A percentile compares a stretch with the other conserved stretches of the same genome.
These are phyloP conservation scores for Hydraecia micacea DNA, from an alignment of 2,888 invertebrate species.

Conservation along the genomic window DNA sequence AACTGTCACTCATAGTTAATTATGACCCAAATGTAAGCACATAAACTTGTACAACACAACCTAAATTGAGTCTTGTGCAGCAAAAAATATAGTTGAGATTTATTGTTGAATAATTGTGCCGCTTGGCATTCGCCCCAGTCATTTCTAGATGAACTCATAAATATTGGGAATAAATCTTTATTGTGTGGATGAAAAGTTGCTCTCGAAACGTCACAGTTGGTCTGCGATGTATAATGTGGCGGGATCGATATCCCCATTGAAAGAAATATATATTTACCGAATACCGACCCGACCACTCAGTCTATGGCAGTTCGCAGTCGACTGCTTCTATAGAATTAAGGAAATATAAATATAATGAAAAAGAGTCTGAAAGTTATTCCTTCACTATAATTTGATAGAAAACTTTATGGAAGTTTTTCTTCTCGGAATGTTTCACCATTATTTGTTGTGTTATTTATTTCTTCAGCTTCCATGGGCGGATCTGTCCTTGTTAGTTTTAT, in stretches of 20 bases:
- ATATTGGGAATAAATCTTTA: slow-evolving; percentile 61
- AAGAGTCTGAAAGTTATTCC: slow-evolving; percentile 31
- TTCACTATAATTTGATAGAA: slow-evolving; percentile 20
- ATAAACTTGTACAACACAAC: slow-evolving; percentile 40
- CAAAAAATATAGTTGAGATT: slow-evolving; percentile 48
- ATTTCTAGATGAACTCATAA: slow-evolving; percentile 58
- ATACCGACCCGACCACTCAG: slow-evolving; percentile 40
- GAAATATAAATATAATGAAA: slow-evolving; percentile 36
- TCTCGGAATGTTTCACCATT: slow-evolving; percentile 23
- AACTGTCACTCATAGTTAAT: slow-evolving; percentile 76
- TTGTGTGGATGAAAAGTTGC: slow-evolving; percentile 56
- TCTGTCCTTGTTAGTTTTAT: slow-evolving; percentile 17
- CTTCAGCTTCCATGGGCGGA: slow-evolving; percentile 2
- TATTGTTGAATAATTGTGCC: slow-evolving; percentile 22
- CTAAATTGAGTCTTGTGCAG: slow-evolving; percentile 46
- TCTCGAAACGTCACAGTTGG: slow-evolving; percentile 53
- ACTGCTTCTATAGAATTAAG: slow-evolving; percentile 41
- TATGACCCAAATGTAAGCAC: slow-evolving; percentile 67
- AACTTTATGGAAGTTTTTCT: slow-evolving; percentile 16
- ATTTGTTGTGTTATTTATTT: slow-evolving; percentile 35
- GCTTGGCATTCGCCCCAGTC: slow-evolving; percentile 54
- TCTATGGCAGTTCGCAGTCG: slow-evolving; percentile 30
- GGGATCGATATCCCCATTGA: slow-evolving; percentile 47
- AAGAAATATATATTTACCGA: slow-evolving; percentile 48
- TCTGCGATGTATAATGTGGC: slow-evolving; percentile 45